Evolutionary conservation across 2,113 vertebrate genomes (phyloP), one percentile per base, ranked within the genome.

Genomic region (Daubentonia madagascariensis): DNA sequence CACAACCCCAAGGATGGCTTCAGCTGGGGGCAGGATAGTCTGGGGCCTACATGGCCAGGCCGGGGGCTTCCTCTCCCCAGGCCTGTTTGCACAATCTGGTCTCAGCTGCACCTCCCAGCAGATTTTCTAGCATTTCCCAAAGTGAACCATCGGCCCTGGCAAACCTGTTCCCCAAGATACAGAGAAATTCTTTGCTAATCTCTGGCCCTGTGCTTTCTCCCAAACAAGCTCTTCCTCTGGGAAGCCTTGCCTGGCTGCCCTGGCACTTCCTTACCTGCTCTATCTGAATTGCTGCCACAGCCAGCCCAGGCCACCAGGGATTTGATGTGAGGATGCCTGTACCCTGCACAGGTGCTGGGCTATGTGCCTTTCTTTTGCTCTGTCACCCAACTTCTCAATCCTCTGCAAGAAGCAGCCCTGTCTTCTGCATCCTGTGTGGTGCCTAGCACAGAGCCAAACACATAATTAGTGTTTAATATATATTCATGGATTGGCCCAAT

Each of bases 401-500:
- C 90, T 89, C 61, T 28, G 40, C n/a, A 76, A 63, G 50, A 63
- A 95, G 80, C 22, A 81, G 22, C 30, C 4, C 9, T 4, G 35
- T 17, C 52, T 76, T 68, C 63, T 50, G 22, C 22, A 35, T n/a
- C 43, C 89, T 86, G 81, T 45, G 30, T 32, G 5, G 43, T 72
- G 59, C 89, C 95, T 68, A 91, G 65, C 7, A 68, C 6, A 78
- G 76, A 35, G 91, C 23, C 88, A 85, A 78, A 79, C n/a, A 65
- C 37, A 81, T 75, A 87, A 57, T 91, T n/a, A 61, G 18, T 79
- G 65, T 73, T 89, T 86, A 73, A 89, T 78, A 73, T 35, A 85
- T 67, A 79, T 45, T 79, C 81, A 30, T 52, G 73, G 43, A 89
- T 43, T 57, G n/a, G 50, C 75, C 61, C 61, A 54, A 79, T 12